Percentiles rank a stretch among this genome's conserved stretches.
Evolutionary conservation across 2,888 invertebrate genomes (phyloP).

Genomic region (Agrochola macilenta): DNA sequence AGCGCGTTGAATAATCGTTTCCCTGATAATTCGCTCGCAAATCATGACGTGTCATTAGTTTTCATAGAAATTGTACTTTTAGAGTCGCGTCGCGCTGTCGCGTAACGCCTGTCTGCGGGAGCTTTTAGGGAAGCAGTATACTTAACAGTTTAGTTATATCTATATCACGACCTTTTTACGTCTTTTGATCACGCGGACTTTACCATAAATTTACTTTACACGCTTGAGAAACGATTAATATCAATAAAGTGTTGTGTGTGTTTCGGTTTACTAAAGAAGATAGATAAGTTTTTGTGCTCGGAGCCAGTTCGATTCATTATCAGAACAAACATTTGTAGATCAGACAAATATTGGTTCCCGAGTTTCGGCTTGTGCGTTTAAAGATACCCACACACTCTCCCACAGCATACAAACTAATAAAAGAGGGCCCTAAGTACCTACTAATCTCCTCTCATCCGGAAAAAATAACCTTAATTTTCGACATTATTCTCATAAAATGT

Average conservation of each 20-base stretch:
- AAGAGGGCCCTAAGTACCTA: neutral
- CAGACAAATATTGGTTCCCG: slow-evolving; percentile 9
- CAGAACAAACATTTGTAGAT: slow-evolving; percentile 22
- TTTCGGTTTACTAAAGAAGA: neutral
- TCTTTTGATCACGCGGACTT: neutral
- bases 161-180: neutral
- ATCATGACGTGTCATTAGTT: neutral
- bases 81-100: neutral
- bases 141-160: neutral
- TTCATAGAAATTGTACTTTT: neutral
- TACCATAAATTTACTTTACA: slow-evolving; percentile 4
- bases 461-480: neutral
- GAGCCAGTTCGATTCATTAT: slow-evolving; percentile 13
- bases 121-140: neutral
- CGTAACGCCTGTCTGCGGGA: neutral
- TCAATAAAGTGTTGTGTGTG: neutral
- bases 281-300: neutral
- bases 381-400: neutral
- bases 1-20: no score
- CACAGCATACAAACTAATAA: neutral
- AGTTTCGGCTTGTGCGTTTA: neutral
- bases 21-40: no score
- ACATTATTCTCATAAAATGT: neutral
- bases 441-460: neutral
- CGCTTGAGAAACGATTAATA: neutral